Base-by-base conservation (phyloP, 1,140 invertebrate species). In the Nomia melanderi region DNA sequence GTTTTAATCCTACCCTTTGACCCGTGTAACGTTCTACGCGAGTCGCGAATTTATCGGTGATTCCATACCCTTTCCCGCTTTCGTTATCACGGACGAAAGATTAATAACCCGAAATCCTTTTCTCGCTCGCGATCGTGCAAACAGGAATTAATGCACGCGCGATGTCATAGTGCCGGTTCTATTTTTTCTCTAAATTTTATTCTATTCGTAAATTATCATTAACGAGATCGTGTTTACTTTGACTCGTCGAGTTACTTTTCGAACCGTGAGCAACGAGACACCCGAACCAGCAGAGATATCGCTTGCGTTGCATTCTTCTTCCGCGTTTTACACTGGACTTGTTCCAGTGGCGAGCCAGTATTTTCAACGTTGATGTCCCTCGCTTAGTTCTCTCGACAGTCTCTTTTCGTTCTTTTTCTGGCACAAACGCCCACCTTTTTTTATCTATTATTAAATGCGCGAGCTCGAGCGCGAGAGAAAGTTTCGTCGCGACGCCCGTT, bases 391-490 rank as follows among this genome's bases (percentile, higher is more conserved):
- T 39, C 36, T 39, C 25, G 50, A 59, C 57, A 50, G 27, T 69
- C 57, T 78, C 41, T 83, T 65, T 65, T 81, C 64, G 77, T 77
- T 85, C 86, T 87, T 88, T 88, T 87, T 87, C 53, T 73, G 86
- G 81, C 84, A 64, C 80, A 74, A 67, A 11, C 78, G 78, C 77
- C 75, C 86, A 84, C 81, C 79, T 81, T 87, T 87, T 41, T 84
- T 86, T 84, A 75, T 88, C 85, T 87, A 88, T 86, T 88, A 88
- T 85, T 88, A 88, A 87, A 86, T 76, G 66, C 66, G 67, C 83
- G 64, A 79, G 81, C 72, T 56, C 47, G 67, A 17, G 39, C 20
- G 36, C 59, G 54, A 60, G 78, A 56, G 82, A 79, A 78, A 76
- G 78, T 81, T 27, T 79, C 59, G 47, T 27, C 54, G 29, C 29